Evolutionary conservation across 2,113 vertebrate species (phyloP).

Genomic region (Cheilinus undulatus): DNA sequence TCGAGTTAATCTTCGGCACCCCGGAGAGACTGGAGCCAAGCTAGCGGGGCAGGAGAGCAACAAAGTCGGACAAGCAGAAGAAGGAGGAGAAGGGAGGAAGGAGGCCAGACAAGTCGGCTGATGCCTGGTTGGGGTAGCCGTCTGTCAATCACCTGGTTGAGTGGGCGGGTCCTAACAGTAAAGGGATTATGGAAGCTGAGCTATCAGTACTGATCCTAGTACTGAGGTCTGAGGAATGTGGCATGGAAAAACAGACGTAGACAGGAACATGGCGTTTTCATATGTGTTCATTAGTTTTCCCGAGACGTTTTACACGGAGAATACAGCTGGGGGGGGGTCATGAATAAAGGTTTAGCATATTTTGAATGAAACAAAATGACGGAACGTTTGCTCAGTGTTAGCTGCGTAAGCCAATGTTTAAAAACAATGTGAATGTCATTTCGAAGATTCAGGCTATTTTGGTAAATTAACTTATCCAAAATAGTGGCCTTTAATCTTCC

Average conservation of each 20-base stretch:
- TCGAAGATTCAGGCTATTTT: too few species aligned
- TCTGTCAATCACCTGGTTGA: constrained; percentile 37
- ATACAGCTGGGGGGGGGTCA: too few species aligned
- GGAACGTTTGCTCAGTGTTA: too few species aligned
- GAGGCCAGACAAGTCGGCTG: constrained; percentile 7
- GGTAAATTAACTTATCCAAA: too few species aligned
- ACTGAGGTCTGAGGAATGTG: constrained; percentile 56
- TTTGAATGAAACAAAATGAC: too few species aligned
- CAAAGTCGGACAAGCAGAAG: constrained; percentile 40
- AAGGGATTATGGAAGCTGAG: constrained; percentile 55
- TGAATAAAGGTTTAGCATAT: too few species aligned
- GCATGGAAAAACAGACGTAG: constrained; percentile 26
- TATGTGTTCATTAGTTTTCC: not conserved
- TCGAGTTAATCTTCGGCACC: constrained; percentile 48
- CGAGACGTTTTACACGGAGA: too few species aligned
- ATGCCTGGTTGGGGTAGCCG: constrained; percentile 44
- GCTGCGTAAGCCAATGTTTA: too few species aligned
- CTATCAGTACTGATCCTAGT: constrained; percentile 28
- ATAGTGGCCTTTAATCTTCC: constrained; percentile 33
- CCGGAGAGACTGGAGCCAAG: constrained; percentile 37
- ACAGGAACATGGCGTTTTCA: not conserved
- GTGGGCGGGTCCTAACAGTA: constrained; percentile 58
- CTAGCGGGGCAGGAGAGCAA: constrained; percentile 41
- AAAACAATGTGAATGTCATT: too few species aligned
- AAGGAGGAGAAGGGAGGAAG: constrained; percentile 1